phyloP scores from a whole-genome alignment of 2,888 invertebrate species.

The Argyresthia goedartella region DNA sequence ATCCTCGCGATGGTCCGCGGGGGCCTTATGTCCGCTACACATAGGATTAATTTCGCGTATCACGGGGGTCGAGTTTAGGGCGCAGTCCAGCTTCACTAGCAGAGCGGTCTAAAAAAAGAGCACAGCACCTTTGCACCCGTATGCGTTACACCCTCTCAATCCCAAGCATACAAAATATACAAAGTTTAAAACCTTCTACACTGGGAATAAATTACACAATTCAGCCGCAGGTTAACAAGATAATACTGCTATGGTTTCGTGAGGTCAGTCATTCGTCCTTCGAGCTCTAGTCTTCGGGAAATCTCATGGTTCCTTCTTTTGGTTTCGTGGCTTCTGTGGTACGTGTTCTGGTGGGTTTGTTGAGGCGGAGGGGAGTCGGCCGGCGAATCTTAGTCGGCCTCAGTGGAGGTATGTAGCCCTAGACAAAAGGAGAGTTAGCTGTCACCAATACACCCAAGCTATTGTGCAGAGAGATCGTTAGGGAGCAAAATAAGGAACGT shows the following conservation, averaged over 20 bases:
- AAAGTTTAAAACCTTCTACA: neutral
- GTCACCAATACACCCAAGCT: neutral
- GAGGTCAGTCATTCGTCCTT: neutral
- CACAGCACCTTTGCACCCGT: too few relatives aligned
- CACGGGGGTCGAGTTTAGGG: too few relatives aligned
- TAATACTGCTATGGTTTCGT: neutral
- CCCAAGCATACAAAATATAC: neutral
- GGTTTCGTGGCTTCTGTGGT: slow-evolving; percentile 12
- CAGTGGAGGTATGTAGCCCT: slow-evolving; percentile 30
- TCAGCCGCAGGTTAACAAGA: neutral
- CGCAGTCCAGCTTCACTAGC: too few relatives aligned
- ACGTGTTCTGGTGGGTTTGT: slow-evolving; percentile 13
- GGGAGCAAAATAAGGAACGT: too few relatives aligned
- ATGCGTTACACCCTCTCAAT: too few relatives aligned
- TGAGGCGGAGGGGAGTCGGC: slow-evolving; percentile 5
- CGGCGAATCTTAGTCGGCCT: slow-evolving; percentile 9
- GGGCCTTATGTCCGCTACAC: too few relatives aligned
- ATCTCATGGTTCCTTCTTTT: slow-evolving; percentile 22
- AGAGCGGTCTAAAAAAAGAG: too few relatives aligned
- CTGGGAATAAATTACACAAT: neutral
- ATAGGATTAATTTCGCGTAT: too few relatives aligned
- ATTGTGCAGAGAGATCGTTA: too few relatives aligned
- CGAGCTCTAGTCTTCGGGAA: slow-evolving; percentile 34
- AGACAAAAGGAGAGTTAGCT: neutral
- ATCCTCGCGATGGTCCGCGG: neutral